These are phyloP conservation scores for Meteorus sp. DNA, from an alignment of 1,140 invertebrate species.

Conservation along the genomic window DNA sequence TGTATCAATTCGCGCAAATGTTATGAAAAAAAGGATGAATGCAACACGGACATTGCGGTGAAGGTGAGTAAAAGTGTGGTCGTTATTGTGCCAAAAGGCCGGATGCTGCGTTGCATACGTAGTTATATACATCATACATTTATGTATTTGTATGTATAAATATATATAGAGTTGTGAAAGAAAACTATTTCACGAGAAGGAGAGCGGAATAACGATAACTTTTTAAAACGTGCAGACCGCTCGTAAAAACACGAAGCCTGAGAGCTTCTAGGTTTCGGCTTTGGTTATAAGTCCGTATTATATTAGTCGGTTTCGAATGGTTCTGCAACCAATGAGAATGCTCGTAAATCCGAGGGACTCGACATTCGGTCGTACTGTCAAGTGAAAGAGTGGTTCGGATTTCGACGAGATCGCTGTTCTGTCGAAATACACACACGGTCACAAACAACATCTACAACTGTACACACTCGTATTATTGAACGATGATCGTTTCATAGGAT, in stretches of 20 bases:
- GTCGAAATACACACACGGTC: background rate
- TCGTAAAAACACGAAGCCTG: slow-evolving; percentile 52
- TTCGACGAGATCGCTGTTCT: slow-evolving; percentile 30
- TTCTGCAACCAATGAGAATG: slow-evolving; percentile 45
- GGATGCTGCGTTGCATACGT: too few relatives aligned
- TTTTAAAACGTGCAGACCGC: slow-evolving; percentile 51
- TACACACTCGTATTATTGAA: too few relatives aligned
- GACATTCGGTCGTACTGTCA: slow-evolving; percentile 57
- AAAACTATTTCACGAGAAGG: slow-evolving; percentile 48
- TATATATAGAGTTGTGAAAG: slow-evolving; percentile 13
- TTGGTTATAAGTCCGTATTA: slow-evolving; percentile 60
- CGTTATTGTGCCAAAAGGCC: too few relatives aligned
- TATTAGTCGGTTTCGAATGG: slow-evolving; percentile 54
- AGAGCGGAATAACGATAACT: slow-evolving; percentile 56
- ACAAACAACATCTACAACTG: background rate
- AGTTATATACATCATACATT: slow-evolving; percentile 1
- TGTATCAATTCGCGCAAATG: too few relatives aligned
- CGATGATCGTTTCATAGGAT: too few relatives aligned
- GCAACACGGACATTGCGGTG: too few relatives aligned
- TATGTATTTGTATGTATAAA: slow-evolving; percentile 3
- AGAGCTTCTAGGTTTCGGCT: slow-evolving; percentile 53
- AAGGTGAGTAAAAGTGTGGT: too few relatives aligned
- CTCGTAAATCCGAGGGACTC: slow-evolving; percentile 56
- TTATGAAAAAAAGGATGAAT: too few relatives aligned
- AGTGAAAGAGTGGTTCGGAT: slow-evolving; percentile 55